phyloP scores from a whole-genome alignment of 2,888 invertebrate genomes.

The Drosophila tripunctata region DNA sequence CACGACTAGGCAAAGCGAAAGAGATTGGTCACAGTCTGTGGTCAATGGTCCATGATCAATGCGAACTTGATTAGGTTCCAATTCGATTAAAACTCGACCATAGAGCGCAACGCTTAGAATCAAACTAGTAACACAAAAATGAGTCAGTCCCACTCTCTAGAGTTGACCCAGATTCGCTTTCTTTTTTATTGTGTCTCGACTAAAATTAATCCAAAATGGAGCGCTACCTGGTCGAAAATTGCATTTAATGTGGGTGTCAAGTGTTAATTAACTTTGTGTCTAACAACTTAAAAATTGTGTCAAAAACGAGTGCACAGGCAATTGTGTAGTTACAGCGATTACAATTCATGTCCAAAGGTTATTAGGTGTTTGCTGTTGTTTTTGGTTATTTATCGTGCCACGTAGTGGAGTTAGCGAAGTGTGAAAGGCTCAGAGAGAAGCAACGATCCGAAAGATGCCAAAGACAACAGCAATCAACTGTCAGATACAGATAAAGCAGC shows the following conservation, averaged over 20 bases:
- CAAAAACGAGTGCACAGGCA: slow-evolving; percentile 16
- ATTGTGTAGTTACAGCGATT: background rate
- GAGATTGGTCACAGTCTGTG: slow-evolving; percentile 55
- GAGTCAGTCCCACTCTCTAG: background rate
- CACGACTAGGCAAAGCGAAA: slow-evolving; percentile 50
- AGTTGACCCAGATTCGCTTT: slow-evolving; percentile 54
- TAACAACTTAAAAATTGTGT: slow-evolving; percentile 27
- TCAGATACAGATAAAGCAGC: slow-evolving; percentile 33
- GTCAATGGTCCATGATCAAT: slow-evolving; percentile 13
- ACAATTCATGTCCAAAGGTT: slow-evolving; percentile 21
- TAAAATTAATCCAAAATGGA: slow-evolving; percentile 25
- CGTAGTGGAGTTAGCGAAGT: slow-evolving; percentile 52
- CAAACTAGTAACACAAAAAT: slow-evolving; percentile 9
- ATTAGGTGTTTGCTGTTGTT: background rate
- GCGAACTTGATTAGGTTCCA: slow-evolving; percentile 5
- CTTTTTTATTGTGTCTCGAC: background rate
- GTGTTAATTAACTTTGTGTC: slow-evolving; percentile 53
- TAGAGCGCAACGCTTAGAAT: slow-evolving; percentile 27
- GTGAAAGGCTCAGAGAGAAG: slow-evolving; percentile 40
- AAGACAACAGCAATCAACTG: slow-evolving; percentile 33
- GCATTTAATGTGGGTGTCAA: slow-evolving; percentile 62
- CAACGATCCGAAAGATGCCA: slow-evolving; percentile 20
- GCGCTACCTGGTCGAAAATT: slow-evolving; percentile 33
- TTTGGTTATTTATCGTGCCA: background rate
- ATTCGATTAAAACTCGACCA: slow-evolving; percentile 52